Evolutionary conservation across 2,797 vertebrate species (phyloP).

Genomic region (Eptatretus atami): DNA sequence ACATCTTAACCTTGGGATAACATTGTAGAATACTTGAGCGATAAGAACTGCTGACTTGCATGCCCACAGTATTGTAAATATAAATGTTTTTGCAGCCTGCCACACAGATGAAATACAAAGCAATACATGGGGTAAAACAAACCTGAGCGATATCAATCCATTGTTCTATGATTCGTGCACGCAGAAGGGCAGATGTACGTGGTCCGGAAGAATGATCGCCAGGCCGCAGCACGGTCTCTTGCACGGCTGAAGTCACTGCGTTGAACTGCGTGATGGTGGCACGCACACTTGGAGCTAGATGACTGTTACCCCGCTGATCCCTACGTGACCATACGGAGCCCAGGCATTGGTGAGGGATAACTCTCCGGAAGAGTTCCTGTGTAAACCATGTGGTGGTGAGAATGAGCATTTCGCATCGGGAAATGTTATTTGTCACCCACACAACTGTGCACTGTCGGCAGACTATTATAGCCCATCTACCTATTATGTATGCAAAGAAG

Average conservation of each 20-base stretch:
- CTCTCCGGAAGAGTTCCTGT: constrained; percentile 57
- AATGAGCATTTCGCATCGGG: too few relatives aligned
- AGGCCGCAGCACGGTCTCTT: constrained; percentile 38
- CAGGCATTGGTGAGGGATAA: constrained; percentile 66
- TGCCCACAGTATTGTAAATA: too few relatives aligned
- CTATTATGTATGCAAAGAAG: too few relatives aligned
- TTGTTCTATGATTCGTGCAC: constrained; percentile 54
- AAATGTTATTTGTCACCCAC: too few relatives aligned
- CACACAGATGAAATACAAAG: too few relatives aligned
- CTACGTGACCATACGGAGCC: constrained; percentile 65
- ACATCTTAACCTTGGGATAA: too few relatives aligned
- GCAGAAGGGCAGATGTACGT: constrained; percentile 14
- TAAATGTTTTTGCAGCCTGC: too few relatives aligned
- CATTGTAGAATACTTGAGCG: too few relatives aligned
- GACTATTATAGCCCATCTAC: too few relatives aligned
- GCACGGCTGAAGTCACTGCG: constrained; percentile 40
- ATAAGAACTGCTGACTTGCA: too few relatives aligned
- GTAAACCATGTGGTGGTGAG: constrained; percentile 6
- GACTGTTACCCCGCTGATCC: constrained; percentile 56
- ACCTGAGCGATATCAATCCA: constrained; percentile 80
- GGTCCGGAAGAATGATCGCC: background rate
- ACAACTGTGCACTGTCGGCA: too few relatives aligned
- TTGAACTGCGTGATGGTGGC: constrained; percentile 77
- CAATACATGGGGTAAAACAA: constrained; percentile 7
- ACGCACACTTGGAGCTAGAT: constrained; percentile 39